Evolutionary conservation across 2,888 invertebrate genomes (phyloP).

Genomic region (Melanophora roralis): DNA sequence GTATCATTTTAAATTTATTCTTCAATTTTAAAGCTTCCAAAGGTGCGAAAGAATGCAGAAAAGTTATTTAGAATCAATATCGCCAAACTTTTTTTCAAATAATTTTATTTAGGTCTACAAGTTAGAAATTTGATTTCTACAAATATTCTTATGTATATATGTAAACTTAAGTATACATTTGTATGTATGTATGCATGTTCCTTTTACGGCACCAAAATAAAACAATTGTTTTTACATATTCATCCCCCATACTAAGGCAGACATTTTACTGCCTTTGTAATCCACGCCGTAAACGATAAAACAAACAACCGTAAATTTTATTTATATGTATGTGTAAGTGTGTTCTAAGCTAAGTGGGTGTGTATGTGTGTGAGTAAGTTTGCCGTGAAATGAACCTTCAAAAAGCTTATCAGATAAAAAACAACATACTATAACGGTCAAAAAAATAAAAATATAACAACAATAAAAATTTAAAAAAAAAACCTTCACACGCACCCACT

Average conservation of each 20-base stretch:
- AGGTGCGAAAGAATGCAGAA: no score
- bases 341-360: no score
- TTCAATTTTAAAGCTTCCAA: no score
- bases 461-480: not conserved
- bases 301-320: slow-evolving; percentile 46
- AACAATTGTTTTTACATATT: not conserved
- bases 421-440: slow-evolving; percentile 66
- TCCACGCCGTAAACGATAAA: slow-evolving; percentile 27
- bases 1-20: no score
- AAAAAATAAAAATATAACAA: slow-evolving; percentile 8
- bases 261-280: slow-evolving; percentile 26
- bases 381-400: slow-evolving; percentile 60
- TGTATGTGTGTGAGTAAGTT: slow-evolving; percentile 10
- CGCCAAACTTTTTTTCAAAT: no score
- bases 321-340: slow-evolving; percentile 9
- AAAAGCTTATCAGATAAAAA: slow-evolving; percentile 69
- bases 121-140: no score
- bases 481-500: not conserved
- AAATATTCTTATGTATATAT: no score
- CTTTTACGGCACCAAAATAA: no score
- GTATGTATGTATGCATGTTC: no score
- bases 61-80: no score
- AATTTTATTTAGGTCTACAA: no score
- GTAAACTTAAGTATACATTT: no score
- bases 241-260: not conserved